A percentile compares a stretch with the other conserved stretches of the same genome.
Conservation (phyloP, 2,113 vertebrate species). For the Brachypodius melanocephalos region DNA sequence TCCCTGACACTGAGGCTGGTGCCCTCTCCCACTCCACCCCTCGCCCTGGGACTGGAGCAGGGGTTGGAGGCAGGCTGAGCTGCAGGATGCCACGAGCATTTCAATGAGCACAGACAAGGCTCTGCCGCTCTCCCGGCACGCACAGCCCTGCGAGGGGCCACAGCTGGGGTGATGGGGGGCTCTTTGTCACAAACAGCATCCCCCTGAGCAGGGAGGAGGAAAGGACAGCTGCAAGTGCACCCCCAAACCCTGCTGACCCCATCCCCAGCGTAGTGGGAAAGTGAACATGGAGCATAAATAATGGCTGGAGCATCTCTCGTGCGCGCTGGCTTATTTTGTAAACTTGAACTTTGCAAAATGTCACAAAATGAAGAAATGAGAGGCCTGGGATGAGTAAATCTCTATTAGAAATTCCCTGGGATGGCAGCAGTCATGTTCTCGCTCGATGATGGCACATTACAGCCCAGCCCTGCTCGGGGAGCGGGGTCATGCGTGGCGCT, state of each 20-base stretch:
- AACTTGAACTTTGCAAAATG: constrained; percentile 76
- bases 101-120: accelerated
- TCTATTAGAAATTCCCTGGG: constrained; percentile 50
- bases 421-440: not conserved
- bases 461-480: not conserved
- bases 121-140: accelerated
- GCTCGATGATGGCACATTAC: not conserved
- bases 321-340: constrained; percentile 57
- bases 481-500: not conserved
- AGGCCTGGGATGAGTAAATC: constrained; percentile 50
- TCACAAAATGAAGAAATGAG: constrained; percentile 57
- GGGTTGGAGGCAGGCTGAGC: not conserved
- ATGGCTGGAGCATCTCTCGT: not conserved
- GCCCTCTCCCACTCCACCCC: not conserved
- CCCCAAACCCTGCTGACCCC: not conserved
- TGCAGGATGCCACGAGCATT: not conserved
- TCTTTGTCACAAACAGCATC: not conserved
- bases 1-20: accelerated
- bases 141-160: accelerated
- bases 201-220: not conserved
- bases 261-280: not conserved
- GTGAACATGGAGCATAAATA: not conserved
- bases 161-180: not conserved
- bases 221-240: too few species aligned
- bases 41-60: accelerated